Conservation (phyloP, 2,888 invertebrate genomes). For the Eristalis intricaria region DNA sequence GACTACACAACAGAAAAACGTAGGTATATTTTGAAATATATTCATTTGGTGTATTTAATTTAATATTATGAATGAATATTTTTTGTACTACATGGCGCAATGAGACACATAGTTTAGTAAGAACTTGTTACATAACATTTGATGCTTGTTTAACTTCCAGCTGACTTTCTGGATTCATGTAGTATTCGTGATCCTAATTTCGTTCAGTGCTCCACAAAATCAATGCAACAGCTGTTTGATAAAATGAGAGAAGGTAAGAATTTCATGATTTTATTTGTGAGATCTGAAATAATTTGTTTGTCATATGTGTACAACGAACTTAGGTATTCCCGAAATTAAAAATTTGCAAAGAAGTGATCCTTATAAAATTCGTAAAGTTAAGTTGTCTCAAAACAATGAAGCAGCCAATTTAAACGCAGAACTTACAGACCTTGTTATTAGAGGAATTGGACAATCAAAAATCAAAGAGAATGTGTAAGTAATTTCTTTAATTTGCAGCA, state of each 20-base stretch:
- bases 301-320: background rate
- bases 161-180: conserved; percentile 69
- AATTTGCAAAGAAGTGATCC: conserved; percentile 85
- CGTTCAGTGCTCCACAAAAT: conserved; percentile 55
- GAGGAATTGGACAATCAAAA: conserved; percentile 84
- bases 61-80: background rate
- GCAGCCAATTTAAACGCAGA: conserved; percentile 87
- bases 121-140: background rate
- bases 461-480: conserved; percentile 84
- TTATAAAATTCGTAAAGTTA: conserved; percentile 84
- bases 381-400: conserved; percentile 85
- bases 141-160: conserved; percentile 39
- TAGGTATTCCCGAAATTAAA: conserved; percentile 74
- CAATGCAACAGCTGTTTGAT: conserved; percentile 69
- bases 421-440: conserved; percentile 84
- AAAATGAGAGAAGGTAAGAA: conserved; percentile 69
- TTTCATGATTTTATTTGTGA: background rate
- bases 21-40: background rate
- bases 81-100: background rate
- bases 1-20: background rate
- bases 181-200: conserved; percentile 54
- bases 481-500: background rate
- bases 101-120: conserved; percentile 51
- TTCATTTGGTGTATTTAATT: background rate
- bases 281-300: background rate